Evolutionary conservation across 2,888 invertebrate species (phyloP), one percentile per base, ranked within the genome.

Genomic region (Harmothoe impar): DNA sequence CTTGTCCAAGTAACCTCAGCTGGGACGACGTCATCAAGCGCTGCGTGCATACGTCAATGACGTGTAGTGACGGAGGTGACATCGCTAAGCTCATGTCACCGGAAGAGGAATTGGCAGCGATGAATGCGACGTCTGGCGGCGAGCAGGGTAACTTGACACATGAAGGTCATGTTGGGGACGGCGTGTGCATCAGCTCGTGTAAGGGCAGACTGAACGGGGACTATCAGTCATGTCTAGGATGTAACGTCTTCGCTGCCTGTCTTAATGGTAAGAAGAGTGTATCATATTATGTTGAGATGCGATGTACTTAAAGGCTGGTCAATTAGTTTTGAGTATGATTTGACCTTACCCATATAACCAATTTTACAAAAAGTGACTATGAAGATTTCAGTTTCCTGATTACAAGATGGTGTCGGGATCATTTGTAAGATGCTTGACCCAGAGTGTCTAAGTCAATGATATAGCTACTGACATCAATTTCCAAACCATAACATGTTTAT

Each of bases 1-100:
- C 92, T 23, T 94, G 94, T 92, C 93, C 93, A 0, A 51, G 86
- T 10, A 91, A 91, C 35, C 91, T 93, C n/a, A 91, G 92, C 86
- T 94, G 93, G 92, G 94, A 94, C 86, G 93, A 93, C 91, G 92
- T 92, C 68, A 68, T 89, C 5, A 93, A 93, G 84, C 91, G 91
- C 10, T 94, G 94, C 62, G 91, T 92, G 56, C 92, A 78, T n/a
- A 88, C 91, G 31, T 93, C 93, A 0, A 92, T 92, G 5, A 93
- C 93, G 0, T 93, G 93, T 62, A 43, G 43, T 43, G 29, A n/a
- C 43, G 84, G 15, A 33, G 84, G 33, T 35, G 51, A 43, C n/a
- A 0, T 54, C 54, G 31, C 86, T 25, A 25, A 51, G 23, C 5
- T n/a, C 23, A 23, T 10, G n/a, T 17, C 25, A 25, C 25, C 56